Base-by-base conservation (phyloP, 2,888 invertebrate genomes). In the Andrena chrysosceles region DNA sequence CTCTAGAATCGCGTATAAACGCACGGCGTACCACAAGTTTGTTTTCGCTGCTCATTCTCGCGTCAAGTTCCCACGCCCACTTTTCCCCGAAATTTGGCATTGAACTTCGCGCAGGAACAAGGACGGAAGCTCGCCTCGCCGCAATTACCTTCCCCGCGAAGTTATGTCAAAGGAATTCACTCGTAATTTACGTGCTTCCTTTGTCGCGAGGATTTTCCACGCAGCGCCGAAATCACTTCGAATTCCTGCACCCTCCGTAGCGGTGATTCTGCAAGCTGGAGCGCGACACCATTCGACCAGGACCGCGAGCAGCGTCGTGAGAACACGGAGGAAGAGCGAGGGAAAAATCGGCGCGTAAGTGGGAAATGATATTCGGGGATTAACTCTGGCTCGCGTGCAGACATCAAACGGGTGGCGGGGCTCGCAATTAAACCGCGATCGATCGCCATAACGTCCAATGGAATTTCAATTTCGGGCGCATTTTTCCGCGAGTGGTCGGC, bases 391-490 rank as follows among this genome's bases (percentile, higher is more conserved):
- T 10, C 1, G 67, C 6, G 35, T 29, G 20, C 48, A 62, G n/a
- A 8, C 48, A 26, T 29, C 69, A 42, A 69, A 56, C 16, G 35
- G 20, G 4, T 23, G 29, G 73, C 31, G 35, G 31, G 16, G 29
- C 26, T 76, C 49, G 69, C 75, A 73, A 87, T 86, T 77, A 79
- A 73, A 78, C 42, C 35, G 31, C 23, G 54, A 84, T 84, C 81
- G 76, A 86, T 76, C 66, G 54, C 8, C 42, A 26, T 52, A 52
- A 49, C 48, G 29, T 64, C 23, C 35, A 16, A 42, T 59, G 49
- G 78, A 77, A 80, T 84, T 87, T 87, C 82, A 87, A 84, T 82
- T 82, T 79, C 29, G 59, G 70, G 42, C 73, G 20, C 29, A 60
- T 49, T 60, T 74, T 56, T 33, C 33, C 7, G n/a, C 48, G 13